phyloP scores from a whole-genome alignment of 2,888 invertebrate genomes.

The Octodonta nipae region DNA sequence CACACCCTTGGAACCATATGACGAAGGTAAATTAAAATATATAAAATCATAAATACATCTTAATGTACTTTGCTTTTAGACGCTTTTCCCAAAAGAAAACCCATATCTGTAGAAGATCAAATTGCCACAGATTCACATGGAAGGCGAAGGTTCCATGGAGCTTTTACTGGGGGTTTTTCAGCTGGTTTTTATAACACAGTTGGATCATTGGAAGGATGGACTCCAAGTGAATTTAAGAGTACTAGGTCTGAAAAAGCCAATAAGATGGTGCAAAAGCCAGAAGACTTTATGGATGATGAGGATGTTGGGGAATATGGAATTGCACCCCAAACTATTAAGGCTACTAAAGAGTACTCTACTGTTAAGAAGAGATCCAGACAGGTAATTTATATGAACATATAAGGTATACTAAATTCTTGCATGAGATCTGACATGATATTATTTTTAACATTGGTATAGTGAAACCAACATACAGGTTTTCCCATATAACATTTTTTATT shows the following conservation, averaged over 20 bases:
- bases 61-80: conserved; percentile 40
- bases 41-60: neutral
- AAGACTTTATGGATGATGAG: conserved; percentile 98
- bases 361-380: conserved; percentile 33
- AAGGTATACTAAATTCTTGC: no score
- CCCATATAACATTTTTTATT: no score
- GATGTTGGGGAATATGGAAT: conserved; percentile 91
- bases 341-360: conserved; percentile 61
- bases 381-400: no score
- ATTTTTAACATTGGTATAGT: no score
- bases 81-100: conserved; percentile 65
- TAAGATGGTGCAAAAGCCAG: conserved; percentile 51
- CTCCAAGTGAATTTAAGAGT: conserved; percentile 80
- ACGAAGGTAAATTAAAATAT: neutral
- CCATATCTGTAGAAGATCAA: conserved; percentile 71
- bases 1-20: no score
- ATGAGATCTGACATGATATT: no score
- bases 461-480: no score
- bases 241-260: conserved; percentile 59
- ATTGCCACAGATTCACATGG: conserved; percentile 82
- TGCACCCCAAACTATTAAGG: conserved; percentile 73
- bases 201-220: conserved; percentile 90
- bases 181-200: conserved; percentile 97
- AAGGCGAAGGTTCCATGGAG: conserved; percentile 87
- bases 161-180: conserved; percentile 93